A percentile compares a stretch with the other conserved stretches of the same genome.
Evolutionary conservation across 2,888 invertebrate species (phyloP).

Genomic region (Sphaerophoria rueppellii): DNA sequence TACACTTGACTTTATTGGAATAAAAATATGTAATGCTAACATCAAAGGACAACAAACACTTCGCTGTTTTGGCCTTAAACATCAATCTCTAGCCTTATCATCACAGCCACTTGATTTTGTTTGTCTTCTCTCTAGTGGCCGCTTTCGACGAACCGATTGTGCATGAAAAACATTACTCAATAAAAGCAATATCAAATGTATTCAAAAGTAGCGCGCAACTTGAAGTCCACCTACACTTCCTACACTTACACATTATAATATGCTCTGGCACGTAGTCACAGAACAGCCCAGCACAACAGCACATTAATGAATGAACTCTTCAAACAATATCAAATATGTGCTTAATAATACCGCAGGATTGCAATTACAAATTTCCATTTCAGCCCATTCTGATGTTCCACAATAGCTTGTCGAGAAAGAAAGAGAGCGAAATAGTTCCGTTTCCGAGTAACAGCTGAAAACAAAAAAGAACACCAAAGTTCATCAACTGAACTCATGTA

Average conservation of each 20-base stretch:
- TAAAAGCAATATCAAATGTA: constrained; percentile 22
- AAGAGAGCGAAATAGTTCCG: not conserved
- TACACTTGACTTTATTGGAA: too few species aligned
- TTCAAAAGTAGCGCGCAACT: constrained; percentile 1
- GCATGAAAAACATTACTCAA: constrained; percentile 5
- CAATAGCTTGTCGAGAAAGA: too few species aligned
- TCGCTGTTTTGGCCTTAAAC: too few species aligned
- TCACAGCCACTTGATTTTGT: not conserved
- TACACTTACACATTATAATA: too few species aligned
- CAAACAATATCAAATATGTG: constrained; percentile 25
- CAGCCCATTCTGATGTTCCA: not conserved
- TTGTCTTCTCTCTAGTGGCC: not conserved
- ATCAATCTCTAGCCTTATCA: too few species aligned
- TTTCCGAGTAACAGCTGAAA: not conserved
- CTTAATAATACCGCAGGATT: constrained; percentile 30
- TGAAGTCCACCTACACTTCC: not conserved
- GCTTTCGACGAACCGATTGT: not conserved
- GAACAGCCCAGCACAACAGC: too few species aligned
- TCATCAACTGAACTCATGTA: constrained; percentile 67
- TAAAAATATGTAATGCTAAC: too few species aligned
- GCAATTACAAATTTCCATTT: constrained; percentile 3
- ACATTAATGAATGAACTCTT: constrained; percentile 18
- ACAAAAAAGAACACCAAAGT: constrained; percentile 41
- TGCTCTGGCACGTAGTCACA: too few species aligned
- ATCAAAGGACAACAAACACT: too few species aligned